phyloP scores from a whole-genome alignment of 2,888 invertebrate species.

The Drosophila phalerata region DNA sequence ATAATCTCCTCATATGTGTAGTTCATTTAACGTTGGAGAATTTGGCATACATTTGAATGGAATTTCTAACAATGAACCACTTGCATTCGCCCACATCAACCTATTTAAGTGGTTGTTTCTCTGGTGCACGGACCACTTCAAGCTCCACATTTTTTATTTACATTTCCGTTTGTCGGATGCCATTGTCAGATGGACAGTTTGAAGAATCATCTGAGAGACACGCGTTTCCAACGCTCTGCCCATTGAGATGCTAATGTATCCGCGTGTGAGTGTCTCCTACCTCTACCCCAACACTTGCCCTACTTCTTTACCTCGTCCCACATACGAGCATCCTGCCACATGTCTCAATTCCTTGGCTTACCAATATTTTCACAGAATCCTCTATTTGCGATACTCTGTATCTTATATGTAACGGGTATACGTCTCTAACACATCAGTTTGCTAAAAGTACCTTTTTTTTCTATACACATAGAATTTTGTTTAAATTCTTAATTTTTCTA shows the following conservation, averaged over 20 bases:
- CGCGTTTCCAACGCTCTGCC: slow-evolving; percentile 16
- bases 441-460: no score
- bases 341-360: slow-evolving; percentile 16
- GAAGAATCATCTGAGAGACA: slow-evolving; percentile 21
- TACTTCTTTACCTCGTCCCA: slow-evolving; percentile 3
- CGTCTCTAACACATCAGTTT: no score
- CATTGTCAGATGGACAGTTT: slow-evolving; percentile 35
- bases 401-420: not conserved
- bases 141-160: slow-evolving; percentile 22
- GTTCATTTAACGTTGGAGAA: slow-evolving; percentile 13
- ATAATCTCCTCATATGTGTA: not conserved
- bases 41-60: slow-evolving; percentile 8
- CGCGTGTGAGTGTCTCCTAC: slow-evolving; percentile 15
- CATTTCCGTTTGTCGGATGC: slow-evolving; percentile 7
- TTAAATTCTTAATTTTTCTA: no score
- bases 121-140: not conserved
- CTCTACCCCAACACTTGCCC: slow-evolving; percentile 17
- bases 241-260: slow-evolving; percentile 47
- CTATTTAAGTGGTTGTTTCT: not conserved
- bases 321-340: not conserved
- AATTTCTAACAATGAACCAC: slow-evolving; percentile 25
- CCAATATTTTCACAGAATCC: not conserved
- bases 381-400: not conserved
- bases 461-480: no score
- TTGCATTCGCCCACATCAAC: slow-evolving; percentile 36